A percentile compares a stretch with the other conserved stretches of the same genome.
Conservation (phyloP, 2,113 vertebrate genomes). For the Cebidichthys violaceus region DNA sequence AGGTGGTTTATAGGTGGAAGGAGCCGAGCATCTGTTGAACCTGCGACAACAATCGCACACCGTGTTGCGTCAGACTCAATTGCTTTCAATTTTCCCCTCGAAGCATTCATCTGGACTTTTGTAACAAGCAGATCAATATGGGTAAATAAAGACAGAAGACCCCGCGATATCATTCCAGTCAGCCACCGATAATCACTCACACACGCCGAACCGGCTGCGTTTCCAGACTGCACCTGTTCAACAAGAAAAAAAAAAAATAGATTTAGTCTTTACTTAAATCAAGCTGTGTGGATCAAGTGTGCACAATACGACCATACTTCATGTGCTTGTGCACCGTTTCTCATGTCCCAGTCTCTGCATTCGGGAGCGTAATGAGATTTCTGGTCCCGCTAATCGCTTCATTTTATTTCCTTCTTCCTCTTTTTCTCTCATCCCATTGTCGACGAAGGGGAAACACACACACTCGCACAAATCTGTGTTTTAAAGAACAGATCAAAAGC, state of each 20-base stretch:
- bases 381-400: conserved; percentile 67
- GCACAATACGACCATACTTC: conserved; percentile 7
- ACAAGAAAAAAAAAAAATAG: conserved; percentile 16
- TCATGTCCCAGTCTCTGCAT: conserved; percentile 41
- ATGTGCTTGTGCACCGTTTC: conserved; percentile 14
- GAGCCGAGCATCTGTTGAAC: conserved; percentile 67
- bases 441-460: conserved; percentile 50
- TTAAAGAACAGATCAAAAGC: conserved; percentile 72
- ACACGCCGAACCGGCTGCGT: conserved; percentile 36
- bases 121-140: conserved; percentile 76
- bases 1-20: conserved; percentile 70
- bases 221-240: conserved; percentile 40
- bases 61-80: conserved; percentile 73
- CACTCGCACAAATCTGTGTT: conserved; percentile 68
- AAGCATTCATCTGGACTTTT: conserved; percentile 74
- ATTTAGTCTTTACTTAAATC: conserved; percentile 45
- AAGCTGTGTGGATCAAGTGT: conserved; percentile 10
- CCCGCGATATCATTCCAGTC: conserved; percentile 62
- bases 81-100: conserved; percentile 73
- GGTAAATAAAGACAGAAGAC: conserved; percentile 79
- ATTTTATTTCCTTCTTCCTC: conserved; percentile 13
- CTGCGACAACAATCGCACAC: conserved; percentile 57
- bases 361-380: conserved; percentile 71
- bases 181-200: conserved; percentile 59
- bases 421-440: conserved; percentile 53